Evolutionary conservation across 2,888 invertebrate genomes (phyloP), one percentile per base, ranked within the genome.

Genomic region (Corbicula japonica): DNA sequence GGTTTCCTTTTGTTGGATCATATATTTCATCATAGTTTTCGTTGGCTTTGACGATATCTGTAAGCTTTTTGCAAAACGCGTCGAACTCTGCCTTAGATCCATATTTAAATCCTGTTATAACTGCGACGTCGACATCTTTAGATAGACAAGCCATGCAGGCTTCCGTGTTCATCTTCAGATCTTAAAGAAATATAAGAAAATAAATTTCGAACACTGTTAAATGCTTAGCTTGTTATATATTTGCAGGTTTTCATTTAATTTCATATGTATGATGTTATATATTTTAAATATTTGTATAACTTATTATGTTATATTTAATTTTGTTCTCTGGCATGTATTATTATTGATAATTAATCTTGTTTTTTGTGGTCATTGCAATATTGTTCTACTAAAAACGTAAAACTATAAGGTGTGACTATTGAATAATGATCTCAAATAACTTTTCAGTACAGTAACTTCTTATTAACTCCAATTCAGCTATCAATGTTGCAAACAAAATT

Each of bases 101-200:
- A 28, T 76, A 52, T 30, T 72, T 72, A 30, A 76, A 72, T 1
- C 76, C 76, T 0, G 65, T 71, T 2, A 76, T 71, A 2, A 71
- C 71, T 1, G 76, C 52, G 2, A 61, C 60, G 2, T 50, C 52
- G 0, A 71, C 48, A 52, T 76, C 71, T 34, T 71, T 61, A 23
- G 38, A 62, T 26, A 76, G 62, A 12, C 76, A 73, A 8, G 78
- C 71, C 60, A 81, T 76, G 46, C 80, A 80, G 2, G 68, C 58
- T 35, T 62, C 58, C 0, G 71, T 32, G 28, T 79, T 69, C 62
- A 82, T 78, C n/a, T 82, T 73, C 8, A 73, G 48, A 32, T 78
- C 83, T 66, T n/a, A 54, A 66, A 66, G 21, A 21, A 56, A 32
- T 52, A 21, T 12, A 2, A 1, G 30, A 15, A 15, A 52, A 21